Evolutionary conservation across 2,888 invertebrate species (phyloP).

Genomic region (Auanema sp.): DNA sequence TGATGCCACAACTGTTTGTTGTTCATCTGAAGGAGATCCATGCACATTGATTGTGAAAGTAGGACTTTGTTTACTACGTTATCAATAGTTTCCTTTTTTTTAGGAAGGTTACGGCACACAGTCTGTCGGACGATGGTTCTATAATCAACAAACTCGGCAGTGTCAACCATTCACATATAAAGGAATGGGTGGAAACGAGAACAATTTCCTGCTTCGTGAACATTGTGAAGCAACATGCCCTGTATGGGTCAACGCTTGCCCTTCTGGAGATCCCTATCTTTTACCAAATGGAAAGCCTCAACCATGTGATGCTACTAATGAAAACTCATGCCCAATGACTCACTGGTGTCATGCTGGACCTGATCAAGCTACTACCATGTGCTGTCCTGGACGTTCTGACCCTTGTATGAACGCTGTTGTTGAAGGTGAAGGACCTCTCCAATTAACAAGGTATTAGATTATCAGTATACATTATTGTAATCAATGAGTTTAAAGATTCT

Average conservation of each 20-base stretch:
- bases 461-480: background rate
- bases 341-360: conserved; percentile 56
- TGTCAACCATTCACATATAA: conserved; percentile 57
- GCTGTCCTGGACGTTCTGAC: conserved; percentile 53
- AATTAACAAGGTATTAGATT: conserved; percentile 19
- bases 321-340: conserved; percentile 46
- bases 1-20: conserved; percentile 57
- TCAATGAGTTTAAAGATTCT: conserved; percentile 33
- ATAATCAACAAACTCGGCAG: conserved; percentile 40
- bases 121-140: conserved; percentile 42
- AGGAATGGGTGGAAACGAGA: conserved; percentile 58
- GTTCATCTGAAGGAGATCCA: conserved; percentile 49
- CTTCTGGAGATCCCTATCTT: conserved; percentile 51
- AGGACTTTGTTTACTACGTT: conserved; percentile 14
- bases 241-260: conserved; percentile 56
- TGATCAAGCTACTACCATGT: conserved; percentile 47
- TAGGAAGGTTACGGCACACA: conserved; percentile 28
- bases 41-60: conserved; percentile 43
- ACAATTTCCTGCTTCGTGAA: conserved; percentile 56
- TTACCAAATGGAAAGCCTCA: conserved; percentile 37
- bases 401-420: conserved; percentile 41
- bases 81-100: background rate
- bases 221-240: conserved; percentile 58
- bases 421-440: conserved; percentile 49
- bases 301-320: conserved; percentile 28